phyloP scores from a whole-genome alignment of 2,113 vertebrate species.

The Indicator maculatus region DNA sequence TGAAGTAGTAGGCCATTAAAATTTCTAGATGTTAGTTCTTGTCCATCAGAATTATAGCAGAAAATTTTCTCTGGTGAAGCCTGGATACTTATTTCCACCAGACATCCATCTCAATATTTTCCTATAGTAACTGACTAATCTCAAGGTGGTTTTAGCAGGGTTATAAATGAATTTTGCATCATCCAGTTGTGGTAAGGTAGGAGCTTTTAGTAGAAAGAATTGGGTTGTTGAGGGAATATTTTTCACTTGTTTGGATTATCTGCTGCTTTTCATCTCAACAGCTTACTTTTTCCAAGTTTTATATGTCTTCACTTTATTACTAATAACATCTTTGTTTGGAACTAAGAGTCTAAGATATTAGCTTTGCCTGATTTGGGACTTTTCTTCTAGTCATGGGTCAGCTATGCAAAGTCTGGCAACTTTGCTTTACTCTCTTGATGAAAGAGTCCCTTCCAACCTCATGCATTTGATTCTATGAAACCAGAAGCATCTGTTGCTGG shows the following conservation, averaged over 20 bases:
- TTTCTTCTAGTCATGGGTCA: neutral
- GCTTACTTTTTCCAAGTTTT: neutral
- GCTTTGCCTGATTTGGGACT: neutral
- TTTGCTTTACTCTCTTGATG: neutral
- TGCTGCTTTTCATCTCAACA: neutral
- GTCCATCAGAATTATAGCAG: neutral
- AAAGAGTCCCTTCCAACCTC: neutral
- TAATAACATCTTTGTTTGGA: neutral
- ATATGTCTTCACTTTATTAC: neutral
- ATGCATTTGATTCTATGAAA: neutral
- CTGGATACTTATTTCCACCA: neutral
- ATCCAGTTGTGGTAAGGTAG: neutral
- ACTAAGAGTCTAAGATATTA: neutral
- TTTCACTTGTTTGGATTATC: neutral
- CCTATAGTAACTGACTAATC: neutral
- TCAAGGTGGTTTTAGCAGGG: neutral
- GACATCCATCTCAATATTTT: neutral
- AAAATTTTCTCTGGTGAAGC: neutral
- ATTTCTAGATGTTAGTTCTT: neutral
- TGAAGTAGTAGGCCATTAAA: neutral
- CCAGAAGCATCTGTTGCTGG: neutral
- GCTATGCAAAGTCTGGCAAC: neutral
- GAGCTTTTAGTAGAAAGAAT: neutral
- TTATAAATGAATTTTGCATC: neutral
- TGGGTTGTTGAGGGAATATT: neutral